Conservation (phyloP, 2,797 vertebrate species). For the Sebastes hopkinsi region DNA sequence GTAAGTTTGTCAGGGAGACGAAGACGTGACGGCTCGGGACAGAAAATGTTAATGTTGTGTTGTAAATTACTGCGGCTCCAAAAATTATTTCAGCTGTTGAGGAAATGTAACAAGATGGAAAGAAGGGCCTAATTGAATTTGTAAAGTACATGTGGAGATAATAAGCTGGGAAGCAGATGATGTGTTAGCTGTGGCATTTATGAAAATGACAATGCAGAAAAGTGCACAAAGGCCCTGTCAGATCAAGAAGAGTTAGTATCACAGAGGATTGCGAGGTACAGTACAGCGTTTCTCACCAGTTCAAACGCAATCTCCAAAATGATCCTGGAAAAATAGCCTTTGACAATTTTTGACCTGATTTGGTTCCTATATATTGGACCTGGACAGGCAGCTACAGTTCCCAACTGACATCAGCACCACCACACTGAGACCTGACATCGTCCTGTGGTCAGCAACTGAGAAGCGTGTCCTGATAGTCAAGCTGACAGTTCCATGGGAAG, state of each 20-base stretch:
- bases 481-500: too few species aligned
- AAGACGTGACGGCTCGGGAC: slow-evolving; percentile 64
- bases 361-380: background rate
- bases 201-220: slow-evolving; percentile 50
- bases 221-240: slow-evolving; percentile 36
- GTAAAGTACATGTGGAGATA: slow-evolving; percentile 61
- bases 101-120: slow-evolving; percentile 53
- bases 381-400: too few species aligned
- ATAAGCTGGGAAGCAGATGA: slow-evolving; percentile 58
- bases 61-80: slow-evolving; percentile 68
- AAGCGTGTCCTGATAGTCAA: too few species aligned
- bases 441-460: too few species aligned
- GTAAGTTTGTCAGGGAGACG: slow-evolving; percentile 78
- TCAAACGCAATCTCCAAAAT: background rate
- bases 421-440: too few species aligned
- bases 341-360: background rate
- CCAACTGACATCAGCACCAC: too few species aligned
- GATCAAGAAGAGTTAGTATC: slow-evolving; percentile 6
- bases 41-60: slow-evolving; percentile 68
- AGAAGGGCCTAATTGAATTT: slow-evolving; percentile 69
- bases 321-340: background rate
- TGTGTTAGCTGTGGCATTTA: slow-evolving; percentile 48
- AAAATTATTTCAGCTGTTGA: slow-evolving; percentile 67
- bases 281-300: background rate
- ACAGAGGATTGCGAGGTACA: background rate